Base-by-base conservation (phyloP, 2,113 vertebrate genomes). In the Steatornis caripensis region DNA sequence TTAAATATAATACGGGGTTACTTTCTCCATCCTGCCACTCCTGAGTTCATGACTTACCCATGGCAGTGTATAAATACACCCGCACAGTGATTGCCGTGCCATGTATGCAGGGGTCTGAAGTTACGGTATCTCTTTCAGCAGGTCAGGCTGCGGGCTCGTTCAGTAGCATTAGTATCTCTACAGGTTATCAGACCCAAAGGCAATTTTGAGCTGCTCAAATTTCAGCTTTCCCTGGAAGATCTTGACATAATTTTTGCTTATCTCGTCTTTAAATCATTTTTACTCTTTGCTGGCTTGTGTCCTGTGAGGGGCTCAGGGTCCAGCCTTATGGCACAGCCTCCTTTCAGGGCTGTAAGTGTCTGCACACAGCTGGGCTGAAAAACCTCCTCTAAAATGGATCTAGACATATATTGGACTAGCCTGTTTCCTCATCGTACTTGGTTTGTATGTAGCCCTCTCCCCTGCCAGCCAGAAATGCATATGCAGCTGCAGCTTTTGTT, bases 111-210 rank as follows among this genome's bases (percentile, higher is more conserved):
- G 64, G 61, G 16, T 58, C 89, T 96, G 90, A 41, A 89, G 16
- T 94, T 84, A 64, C 94, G 78, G 83, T n/a, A 58, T 88, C 95
- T 64, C 85, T 90, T 81, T 74, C 93, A 90, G 71, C 57, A 55
- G 92, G 70, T 95, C 91, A 76, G 65, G 17, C 49, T 12, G 55
- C 0, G 1, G 60, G 45, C 76, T 89, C 26, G 1, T 92, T 70
- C 55, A 21, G 49, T 15, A 69, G 80, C 20, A 0, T 69, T 54
- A 17, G 36, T 41, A n/a, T 89, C 92, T 82, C 74, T 41, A 0
- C 0, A 2, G 65, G 53, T 89, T 87, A 84, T 95, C 94, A 61
- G 80, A 48, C 61, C 8, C 80, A 69, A 70, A 79, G 80, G 84
- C 80, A 45, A 5, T 87, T 82, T 72, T 79, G 45, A 34, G 48